Evolutionary conservation across 2,888 invertebrate species (phyloP).

Genomic region (Rutpela maculata): DNA sequence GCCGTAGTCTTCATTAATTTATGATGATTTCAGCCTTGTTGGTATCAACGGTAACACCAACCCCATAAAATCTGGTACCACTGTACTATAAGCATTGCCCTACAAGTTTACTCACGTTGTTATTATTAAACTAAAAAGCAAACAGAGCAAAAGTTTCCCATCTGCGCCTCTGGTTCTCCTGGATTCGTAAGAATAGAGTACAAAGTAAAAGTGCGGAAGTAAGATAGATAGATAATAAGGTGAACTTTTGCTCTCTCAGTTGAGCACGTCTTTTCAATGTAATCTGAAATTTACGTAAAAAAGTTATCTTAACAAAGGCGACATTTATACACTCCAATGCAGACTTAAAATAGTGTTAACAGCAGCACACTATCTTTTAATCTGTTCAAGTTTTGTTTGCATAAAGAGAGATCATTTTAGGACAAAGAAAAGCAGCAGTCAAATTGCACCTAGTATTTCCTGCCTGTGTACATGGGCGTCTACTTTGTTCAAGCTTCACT

Average conservation of each 20-base stretch:
- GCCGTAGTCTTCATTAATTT: too few species aligned
- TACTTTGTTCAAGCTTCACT: neutral
- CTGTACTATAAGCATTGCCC: too few species aligned
- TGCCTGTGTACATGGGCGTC: neutral
- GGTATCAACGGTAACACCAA: too few species aligned
- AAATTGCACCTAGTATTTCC: slow-evolving; percentile 10
- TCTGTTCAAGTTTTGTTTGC: slow-evolving; percentile 39
- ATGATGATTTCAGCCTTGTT: too few species aligned
- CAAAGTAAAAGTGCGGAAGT: slow-evolving; percentile 52
- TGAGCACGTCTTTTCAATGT: slow-evolving; percentile 58
- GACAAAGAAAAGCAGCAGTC: slow-evolving; percentile 13
- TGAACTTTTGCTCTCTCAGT: slow-evolving; percentile 58
- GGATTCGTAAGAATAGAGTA: slow-evolving; percentile 41
- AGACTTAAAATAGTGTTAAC: slow-evolving; percentile 43
- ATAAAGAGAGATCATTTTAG: slow-evolving; percentile 28
- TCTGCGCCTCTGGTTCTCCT: neutral
- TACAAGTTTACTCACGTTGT: too few species aligned
- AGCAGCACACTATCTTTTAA: slow-evolving; percentile 44
- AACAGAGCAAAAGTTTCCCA: neutral
- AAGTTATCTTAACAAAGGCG: slow-evolving; percentile 52
- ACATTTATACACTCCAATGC: slow-evolving; percentile 51
- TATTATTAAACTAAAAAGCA: too few species aligned
- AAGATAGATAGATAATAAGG: slow-evolving; percentile 55
- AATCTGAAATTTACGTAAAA: slow-evolving; percentile 55
- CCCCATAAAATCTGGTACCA: too few species aligned